Conservation (phyloP, 2,797 vertebrate species). For the Characodon lateralis region DNA sequence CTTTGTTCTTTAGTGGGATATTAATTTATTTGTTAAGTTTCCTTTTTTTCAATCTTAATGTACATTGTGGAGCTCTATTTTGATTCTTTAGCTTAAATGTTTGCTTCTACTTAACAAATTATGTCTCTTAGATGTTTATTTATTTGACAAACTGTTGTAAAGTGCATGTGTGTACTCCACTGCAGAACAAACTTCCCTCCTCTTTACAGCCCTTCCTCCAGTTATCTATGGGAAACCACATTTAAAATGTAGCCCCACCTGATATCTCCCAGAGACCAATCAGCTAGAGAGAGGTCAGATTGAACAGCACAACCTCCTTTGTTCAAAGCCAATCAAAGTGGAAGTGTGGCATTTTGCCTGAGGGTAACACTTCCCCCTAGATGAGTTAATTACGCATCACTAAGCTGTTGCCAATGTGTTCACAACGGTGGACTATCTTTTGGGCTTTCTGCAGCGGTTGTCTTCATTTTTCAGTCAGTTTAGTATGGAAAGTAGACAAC, state of each 20-base stretch:
- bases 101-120: neutral
- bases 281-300: conserved; percentile 61
- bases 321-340: conserved; percentile 78
- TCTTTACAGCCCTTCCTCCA: conserved; percentile 77
- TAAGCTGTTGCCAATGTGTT: conserved; percentile 81
- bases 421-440: conserved; percentile 74
- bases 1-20: neutral
- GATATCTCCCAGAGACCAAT: conserved; percentile 71
- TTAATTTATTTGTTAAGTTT: neutral
- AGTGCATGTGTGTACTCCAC: conserved; percentile 32
- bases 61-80: neutral
- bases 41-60: neutral
- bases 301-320: conserved; percentile 75
- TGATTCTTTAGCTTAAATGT: neutral
- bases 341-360: conserved; percentile 77
- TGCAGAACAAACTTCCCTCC: conserved; percentile 78
- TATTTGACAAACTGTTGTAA: conserved; percentile 21
- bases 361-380: conserved; percentile 77
- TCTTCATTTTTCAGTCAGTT: conserved; percentile 70
- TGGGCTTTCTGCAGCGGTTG: conserved; percentile 71
- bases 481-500: conserved; percentile 84
- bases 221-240: conserved; percentile 65
- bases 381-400: conserved; percentile 79
- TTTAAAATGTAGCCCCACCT: conserved; percentile 82
- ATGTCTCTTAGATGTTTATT: conserved; percentile 7